Evolutionary conservation across 1,140 invertebrate genomes (phyloP), one percentile per base, ranked within the genome.

Genomic region (Drosophila lacteicornis): DNA sequence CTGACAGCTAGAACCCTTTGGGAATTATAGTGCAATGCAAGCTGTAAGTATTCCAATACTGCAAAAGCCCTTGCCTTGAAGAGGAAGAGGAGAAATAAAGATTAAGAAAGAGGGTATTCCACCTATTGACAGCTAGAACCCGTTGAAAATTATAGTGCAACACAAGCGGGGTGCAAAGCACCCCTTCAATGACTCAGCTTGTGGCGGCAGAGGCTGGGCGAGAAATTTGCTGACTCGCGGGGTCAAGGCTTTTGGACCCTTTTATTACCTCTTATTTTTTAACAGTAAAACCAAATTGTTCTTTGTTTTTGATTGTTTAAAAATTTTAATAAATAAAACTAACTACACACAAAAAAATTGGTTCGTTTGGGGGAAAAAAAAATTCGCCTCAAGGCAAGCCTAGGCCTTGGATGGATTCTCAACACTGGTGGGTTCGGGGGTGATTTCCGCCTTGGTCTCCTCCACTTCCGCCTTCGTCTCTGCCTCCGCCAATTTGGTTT

Each of bases 361-460:
- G 22, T 67, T 58, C 38, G 43, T 27, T 36, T 49, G 22, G 19
- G 9, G 13, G 5, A 43, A 67, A 78, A 74, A 67, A 68, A 61
- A 61, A 75, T 55, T 61, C 45, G 50, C 55, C 4, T 27, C 19
- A 11, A 22, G 27, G 13, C 33, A n/a, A 38, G 43, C n/a, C 47
- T 83, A 87, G n/a, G 69, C 83, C 45, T 67, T 88, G 27, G 83
- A 87, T 55, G 84, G 83, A 58, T 88, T 70, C 40, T 78, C 77
- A 40, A 53, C 61, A 42, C 33, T 47, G 36, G 30, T 70, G 46
- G 57, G 25, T n/a, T 46, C 25, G 5, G 80, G 63, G 4, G 68
- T 30, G 25, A 73, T 50, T 33, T 87, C 83, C 8, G 80, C 27
- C 30, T 43, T 42, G 30, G 38, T 43, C 12, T 60, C 63, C 42